Evolutionary conservation across 2,797 vertebrate species (phyloP).

Genomic region (Pangasius sanitwongsei): DNA sequence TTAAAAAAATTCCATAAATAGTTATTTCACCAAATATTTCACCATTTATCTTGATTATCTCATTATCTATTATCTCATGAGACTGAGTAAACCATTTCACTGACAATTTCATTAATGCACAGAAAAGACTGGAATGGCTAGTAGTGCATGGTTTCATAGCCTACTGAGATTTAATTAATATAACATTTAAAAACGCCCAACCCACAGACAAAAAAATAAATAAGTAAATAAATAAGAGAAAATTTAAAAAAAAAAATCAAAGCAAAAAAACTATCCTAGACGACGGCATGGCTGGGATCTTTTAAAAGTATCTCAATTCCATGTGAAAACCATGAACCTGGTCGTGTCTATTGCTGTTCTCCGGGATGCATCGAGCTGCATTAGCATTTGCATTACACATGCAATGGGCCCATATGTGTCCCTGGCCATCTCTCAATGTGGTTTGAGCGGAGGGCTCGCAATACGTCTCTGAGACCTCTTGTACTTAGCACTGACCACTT

Average conservation of each 20-base stretch:
- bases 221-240: no score
- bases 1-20: neutral
- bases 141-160: neutral
- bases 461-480: neutral
- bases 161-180: no score
- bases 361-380: neutral
- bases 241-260: no score
- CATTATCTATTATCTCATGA: no score
- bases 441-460: neutral
- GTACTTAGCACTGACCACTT: neutral
- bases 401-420: neutral
- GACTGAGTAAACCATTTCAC: no score
- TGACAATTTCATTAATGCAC: neutral
- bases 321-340: neutral
- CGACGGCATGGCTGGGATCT: no score
- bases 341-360: neutral
- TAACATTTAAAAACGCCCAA: no score
- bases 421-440: neutral
- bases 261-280: no score
- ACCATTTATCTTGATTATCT: neutral
- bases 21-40: neutral
- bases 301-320: neutral
- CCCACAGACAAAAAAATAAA: no score
- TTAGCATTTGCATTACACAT: neutral
- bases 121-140: neutral